Evolutionary conservation across 2,113 vertebrate species (phyloP).

Genomic region (pig (Sus scrofa)): DNA sequence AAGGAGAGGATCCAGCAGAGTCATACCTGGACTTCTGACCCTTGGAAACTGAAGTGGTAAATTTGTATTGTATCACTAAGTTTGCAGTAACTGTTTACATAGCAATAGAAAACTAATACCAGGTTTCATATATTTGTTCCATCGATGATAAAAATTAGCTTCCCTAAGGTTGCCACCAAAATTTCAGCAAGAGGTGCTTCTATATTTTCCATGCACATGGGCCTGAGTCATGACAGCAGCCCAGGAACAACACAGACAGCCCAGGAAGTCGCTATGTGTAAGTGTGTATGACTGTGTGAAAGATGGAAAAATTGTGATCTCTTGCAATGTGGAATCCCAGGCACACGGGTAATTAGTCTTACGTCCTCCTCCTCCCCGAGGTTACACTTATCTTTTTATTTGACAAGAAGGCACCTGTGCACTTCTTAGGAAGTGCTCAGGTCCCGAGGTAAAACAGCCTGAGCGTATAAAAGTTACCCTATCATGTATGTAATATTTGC

Average conservation of each 20-base stretch:
- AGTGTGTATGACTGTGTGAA: neutral
- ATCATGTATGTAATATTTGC: conserved; percentile 50
- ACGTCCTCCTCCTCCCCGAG: neutral
- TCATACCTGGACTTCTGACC: neutral
- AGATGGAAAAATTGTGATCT: neutral
- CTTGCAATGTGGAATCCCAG: neutral
- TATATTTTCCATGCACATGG: neutral
- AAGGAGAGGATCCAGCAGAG: neutral
- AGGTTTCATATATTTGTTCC: conserved; percentile 1
- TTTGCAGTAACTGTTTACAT: neutral
- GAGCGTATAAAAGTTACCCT: neutral
- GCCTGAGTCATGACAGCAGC: neutral
- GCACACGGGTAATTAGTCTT: neutral
- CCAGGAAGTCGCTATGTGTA: neutral
- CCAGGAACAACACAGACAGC: neutral
- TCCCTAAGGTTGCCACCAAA: neutral
- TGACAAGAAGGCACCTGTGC: neutral
- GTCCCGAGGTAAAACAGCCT: conserved; percentile 40
- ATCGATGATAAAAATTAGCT: neutral
- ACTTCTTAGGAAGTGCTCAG: neutral
- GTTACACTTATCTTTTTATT: neutral
- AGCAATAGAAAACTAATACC: neutral
- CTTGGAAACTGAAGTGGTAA: neutral
- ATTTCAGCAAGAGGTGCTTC: neutral
- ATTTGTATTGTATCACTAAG: neutral